Evolutionary conservation across 2,888 invertebrate species (phyloP).

Genomic region (Agrenia bidenticulata): DNA sequence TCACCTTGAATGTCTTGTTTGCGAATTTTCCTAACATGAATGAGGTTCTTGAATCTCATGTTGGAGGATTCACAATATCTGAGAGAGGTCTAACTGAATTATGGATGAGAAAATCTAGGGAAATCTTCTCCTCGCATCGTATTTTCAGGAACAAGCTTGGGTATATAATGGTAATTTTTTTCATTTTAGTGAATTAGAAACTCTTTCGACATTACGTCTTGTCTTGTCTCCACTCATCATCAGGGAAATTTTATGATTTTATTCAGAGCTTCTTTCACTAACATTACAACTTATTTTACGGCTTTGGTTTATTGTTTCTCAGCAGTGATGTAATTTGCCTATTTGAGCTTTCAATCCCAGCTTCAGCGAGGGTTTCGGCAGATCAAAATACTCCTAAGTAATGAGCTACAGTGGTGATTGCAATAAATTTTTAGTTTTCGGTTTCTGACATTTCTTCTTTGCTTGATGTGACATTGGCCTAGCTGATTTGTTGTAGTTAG

Average conservation of each 20-base stretch:
- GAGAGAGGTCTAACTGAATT: not conserved
- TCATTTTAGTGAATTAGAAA: conserved; percentile 5
- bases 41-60: not conserved
- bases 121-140: not conserved
- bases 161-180: conserved; percentile 17
- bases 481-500: too few species aligned
- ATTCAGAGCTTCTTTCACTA: not conserved
- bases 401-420: too few species aligned
- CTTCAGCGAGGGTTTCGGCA: too few species aligned
- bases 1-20: not conserved
- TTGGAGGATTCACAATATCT: conserved; percentile 10
- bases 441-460: too few species aligned
- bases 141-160: conserved; percentile 8
- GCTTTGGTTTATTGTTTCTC: too few species aligned
- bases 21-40: conserved; percentile 10
- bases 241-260: not conserved
- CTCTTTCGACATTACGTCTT: not conserved
- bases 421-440: too few species aligned
- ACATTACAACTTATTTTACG: too few species aligned
- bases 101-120: conserved; percentile 5
- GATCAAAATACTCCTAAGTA: too few species aligned
- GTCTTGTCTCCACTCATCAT: not conserved
- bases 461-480: too few species aligned
- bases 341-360: too few species aligned
- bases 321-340: too few species aligned